Conservation (phyloP, 2,113 vertebrate species). For the Marcusenius ussheri region DNA sequence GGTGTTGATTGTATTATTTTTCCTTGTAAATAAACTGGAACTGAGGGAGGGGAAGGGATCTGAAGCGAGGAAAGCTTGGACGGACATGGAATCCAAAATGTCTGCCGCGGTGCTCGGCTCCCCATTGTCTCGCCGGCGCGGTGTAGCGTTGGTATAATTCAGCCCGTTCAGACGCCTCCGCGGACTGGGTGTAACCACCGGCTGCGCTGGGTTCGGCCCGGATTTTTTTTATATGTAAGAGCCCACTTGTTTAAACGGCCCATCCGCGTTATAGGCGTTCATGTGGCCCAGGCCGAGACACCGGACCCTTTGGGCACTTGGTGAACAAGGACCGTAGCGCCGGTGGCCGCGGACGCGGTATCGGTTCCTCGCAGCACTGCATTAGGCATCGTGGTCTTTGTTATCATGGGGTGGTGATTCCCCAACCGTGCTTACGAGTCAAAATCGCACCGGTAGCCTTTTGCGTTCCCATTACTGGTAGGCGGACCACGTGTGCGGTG, state of each 20-base stretch:
- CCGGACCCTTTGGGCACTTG: constrained; percentile 72
- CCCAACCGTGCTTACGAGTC: no score
- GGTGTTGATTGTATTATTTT: neutral
- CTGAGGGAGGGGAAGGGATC: neutral
- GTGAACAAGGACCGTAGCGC: constrained; percentile 33
- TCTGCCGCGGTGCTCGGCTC: constrained; percentile 49
- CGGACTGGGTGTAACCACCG: neutral
- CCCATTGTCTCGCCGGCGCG: constrained; percentile 26
- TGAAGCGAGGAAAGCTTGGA: neutral
- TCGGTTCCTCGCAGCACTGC: neutral
- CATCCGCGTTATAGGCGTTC: neutral
- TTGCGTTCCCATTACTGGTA: neutral
- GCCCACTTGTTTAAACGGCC: neutral
- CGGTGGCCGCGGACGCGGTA: constrained; percentile 10
- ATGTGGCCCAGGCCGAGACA: constrained; percentile 20
- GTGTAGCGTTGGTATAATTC: neutral
- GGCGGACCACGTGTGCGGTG: neutral
- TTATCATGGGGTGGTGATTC: neutral
- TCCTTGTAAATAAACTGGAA: neutral
- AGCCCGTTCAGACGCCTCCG: neutral
- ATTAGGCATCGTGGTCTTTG: neutral
- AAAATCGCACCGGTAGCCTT: neutral
- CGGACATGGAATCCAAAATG: constrained; percentile 55
- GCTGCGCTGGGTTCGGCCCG: neutral
- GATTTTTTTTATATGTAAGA: neutral